Evolutionary conservation across 2,797 vertebrate genomes (phyloP), one percentile per base, ranked within the genome.

Genomic region (Calcarius lapponicus): DNA sequence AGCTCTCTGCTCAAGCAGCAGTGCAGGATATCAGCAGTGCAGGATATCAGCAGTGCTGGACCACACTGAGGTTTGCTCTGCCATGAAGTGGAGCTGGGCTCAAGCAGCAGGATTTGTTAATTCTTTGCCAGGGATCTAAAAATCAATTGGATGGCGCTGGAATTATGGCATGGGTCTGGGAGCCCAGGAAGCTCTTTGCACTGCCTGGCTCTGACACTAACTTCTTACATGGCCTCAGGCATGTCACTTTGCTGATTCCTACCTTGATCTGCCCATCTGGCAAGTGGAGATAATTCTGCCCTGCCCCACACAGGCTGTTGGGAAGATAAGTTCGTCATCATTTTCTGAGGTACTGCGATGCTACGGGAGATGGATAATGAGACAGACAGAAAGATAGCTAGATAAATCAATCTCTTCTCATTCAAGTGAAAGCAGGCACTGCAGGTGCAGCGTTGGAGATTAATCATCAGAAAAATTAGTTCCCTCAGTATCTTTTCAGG

Each of bases 401-500:
- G 96, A 96, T 96, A 96, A 95, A 95, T 96, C 96, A 95, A 95
- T 96, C 94, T 92, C 60, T 92, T 50, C 88, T 92, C 86, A 89
- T 92, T 86, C 92, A 78, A 90, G 90, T 95, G 95, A 94, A 94
- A 94, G 95, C 88, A 80, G 90, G 57, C 94, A 85, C 95, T 95
- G 93, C 95, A 95, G 95, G 90, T 95, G 95, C 94, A 82, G 74
- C 53, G 54, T 95, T 94, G 61, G 91, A 95, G 93, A 95, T 95
- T 96, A 96, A 94, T 95, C 92, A 96, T 90, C 92, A 95, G 95
- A 95, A 96, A 96, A 97, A 96, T 96, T 94, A 95, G 94, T 92
- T 94, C 78, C 78, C 78, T 88, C 91, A 95, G 83, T 93, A 93
- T 93, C 86, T 96, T 95, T 95, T 95, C 80, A 85, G 91, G 73